Conservation (phyloP, 2,113 vertebrate species). For the Pangasianodon hypophthalmus region DNA sequence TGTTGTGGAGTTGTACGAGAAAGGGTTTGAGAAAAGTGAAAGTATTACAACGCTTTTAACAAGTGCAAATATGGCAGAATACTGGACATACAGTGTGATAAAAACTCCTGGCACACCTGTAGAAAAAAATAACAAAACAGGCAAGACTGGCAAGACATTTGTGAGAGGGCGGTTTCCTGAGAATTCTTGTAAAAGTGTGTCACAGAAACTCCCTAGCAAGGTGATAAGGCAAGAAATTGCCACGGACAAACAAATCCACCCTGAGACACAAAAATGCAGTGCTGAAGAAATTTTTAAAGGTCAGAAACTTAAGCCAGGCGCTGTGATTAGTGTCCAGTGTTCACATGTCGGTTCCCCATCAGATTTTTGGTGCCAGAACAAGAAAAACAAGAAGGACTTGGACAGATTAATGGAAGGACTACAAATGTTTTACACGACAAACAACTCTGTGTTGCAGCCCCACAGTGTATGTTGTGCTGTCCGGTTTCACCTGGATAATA, state of each 20-base stretch:
- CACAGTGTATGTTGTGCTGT: conserved; percentile 76
- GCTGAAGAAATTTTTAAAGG: conserved; percentile 62
- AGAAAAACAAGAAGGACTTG: conserved; percentile 68
- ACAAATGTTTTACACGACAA: conserved; percentile 75
- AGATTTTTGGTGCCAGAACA: conserved; percentile 85
- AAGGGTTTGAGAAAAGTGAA: conserved; percentile 57
- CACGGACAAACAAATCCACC: background rate
- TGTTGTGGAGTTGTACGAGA: conserved; percentile 72
- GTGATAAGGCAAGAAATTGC: background rate
- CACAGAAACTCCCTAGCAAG: background rate
- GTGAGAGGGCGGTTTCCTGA: background rate
- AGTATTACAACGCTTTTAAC: conserved; percentile 73
- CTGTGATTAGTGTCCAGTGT: conserved; percentile 75
- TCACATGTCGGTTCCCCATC: conserved; percentile 73
- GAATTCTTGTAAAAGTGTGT: background rate
- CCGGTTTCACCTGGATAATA: conserved; percentile 71
- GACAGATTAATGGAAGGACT: conserved; percentile 79
- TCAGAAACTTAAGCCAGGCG: conserved; percentile 75
- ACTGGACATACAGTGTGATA: conserved; percentile 62
- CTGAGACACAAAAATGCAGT: background rate
- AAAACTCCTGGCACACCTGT: background rate
- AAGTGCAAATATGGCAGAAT: conserved; percentile 74
- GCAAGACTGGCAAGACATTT: background rate
- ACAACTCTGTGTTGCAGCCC: conserved; percentile 66
- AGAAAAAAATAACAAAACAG: background rate